Percentiles rank a stretch among this genome's conserved stretches.
These are phyloP conservation scores for Catostomus latipinnis DNA, from an alignment of 2,797 vertebrate species.

Conservation along the genomic window DNA sequence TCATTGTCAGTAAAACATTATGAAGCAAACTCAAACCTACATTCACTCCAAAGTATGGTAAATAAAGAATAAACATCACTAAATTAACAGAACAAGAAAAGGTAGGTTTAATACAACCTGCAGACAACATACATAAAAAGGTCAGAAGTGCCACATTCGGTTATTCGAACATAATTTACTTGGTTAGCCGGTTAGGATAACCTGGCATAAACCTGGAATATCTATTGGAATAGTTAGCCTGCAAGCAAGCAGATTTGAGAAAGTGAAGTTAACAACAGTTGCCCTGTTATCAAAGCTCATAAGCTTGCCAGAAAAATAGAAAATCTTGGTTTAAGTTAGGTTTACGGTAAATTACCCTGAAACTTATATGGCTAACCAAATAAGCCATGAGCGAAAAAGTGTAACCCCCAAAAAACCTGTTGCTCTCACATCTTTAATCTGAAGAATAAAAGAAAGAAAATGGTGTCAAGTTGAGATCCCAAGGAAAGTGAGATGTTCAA, in stretches of 20 bases:
- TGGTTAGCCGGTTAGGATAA: not conserved
- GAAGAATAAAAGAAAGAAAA: not conserved
- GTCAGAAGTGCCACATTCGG: not conserved
- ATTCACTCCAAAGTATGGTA: not conserved
- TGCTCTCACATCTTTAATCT: not conserved
- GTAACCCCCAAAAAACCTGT: too few species aligned
- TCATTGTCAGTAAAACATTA: not conserved
- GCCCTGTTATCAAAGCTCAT: not conserved
- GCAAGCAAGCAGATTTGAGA: not conserved
- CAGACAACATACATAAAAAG: not conserved
- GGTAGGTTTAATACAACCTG: not conserved
- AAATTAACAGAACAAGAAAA: not conserved
- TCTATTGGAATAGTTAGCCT: too few species aligned
- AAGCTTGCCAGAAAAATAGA: too few species aligned
- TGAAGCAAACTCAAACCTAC: not conserved
- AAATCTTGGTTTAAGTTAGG: not conserved
- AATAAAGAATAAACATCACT: not conserved
- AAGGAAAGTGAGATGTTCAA: constrained; percentile 18
- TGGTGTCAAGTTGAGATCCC: not conserved
- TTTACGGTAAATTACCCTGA: not conserved
- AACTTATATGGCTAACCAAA: not conserved
- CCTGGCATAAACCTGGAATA: not conserved
- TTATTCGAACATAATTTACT: not conserved
- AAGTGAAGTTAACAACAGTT: too few species aligned
- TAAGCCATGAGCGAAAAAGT: not conserved